Conservation (phyloP, 2,113 vertebrate genomes). For the Theristicus caerulescens region DNA sequence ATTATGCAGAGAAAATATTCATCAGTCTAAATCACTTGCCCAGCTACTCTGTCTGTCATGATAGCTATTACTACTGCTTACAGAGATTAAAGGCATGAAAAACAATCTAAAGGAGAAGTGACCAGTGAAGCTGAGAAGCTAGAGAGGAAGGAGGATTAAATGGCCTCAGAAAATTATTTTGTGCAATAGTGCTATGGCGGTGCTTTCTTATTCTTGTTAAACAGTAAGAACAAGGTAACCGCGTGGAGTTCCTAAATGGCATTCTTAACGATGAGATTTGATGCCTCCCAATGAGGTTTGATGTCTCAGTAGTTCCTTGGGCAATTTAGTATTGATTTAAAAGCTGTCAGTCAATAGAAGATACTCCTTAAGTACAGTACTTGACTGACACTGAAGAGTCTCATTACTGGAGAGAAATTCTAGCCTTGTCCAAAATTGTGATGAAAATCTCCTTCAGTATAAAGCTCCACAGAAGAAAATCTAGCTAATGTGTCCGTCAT, state of each 20-base stretch:
- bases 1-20: neutral
- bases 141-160: conserved; percentile 34
- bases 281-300: conserved; percentile 15
- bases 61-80: neutral
- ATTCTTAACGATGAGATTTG: neutral
- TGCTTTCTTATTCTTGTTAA: conserved; percentile 56
- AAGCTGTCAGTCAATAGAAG: conserved; percentile 39
- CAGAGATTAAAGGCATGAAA: neutral
- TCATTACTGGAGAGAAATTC: conserved; percentile 4
- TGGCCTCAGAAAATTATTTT: conserved; percentile 6
- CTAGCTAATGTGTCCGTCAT: neutral
- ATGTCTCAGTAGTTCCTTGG: conserved; percentile 38
- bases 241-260: conserved; percentile 7
- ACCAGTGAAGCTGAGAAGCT: neutral
- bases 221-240: neutral
- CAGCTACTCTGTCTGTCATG: neutral
- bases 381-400: neutral
- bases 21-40: neutral
- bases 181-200: neutral
- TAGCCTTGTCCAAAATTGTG: neutral
- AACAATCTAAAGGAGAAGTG: conserved; percentile 25
- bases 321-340: conserved; percentile 45
- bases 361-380: neutral
- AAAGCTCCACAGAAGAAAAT: neutral
- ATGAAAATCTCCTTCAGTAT: neutral